Percentiles rank a stretch among this genome's conserved stretches.
Conservation (phyloP, 2,113 vertebrate species). For the Heterotis niloticus region DNA sequence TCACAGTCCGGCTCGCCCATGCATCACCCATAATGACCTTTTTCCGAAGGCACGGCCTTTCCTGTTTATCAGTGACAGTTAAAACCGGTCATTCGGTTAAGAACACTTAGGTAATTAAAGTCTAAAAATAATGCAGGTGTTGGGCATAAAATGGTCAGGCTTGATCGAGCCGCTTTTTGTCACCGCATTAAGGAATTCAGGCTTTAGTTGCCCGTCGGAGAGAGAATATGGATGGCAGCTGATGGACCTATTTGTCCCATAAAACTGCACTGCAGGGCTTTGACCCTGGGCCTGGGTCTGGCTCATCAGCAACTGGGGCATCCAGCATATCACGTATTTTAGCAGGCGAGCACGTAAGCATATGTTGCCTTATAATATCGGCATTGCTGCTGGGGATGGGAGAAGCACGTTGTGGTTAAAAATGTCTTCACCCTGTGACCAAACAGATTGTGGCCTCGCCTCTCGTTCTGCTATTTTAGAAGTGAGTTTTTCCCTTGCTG, state of each 20-base stretch:
- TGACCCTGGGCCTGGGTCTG: not conserved
- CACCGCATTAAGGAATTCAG: slow-evolving; percentile 9
- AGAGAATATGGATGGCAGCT: not conserved
- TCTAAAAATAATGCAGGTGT: slow-evolving; percentile 16
- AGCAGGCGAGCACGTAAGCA: not conserved
- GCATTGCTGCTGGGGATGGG: not conserved
- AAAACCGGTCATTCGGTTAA: slow-evolving; percentile 11
- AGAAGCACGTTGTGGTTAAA: not conserved
- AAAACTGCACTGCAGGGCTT: not conserved
- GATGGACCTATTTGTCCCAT: not conserved
- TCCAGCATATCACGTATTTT: not conserved
- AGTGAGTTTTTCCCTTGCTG: not conserved
- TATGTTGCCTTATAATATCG: not conserved
- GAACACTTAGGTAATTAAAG: slow-evolving; percentile 19
- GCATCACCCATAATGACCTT: not conserved
- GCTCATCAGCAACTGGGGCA: not conserved
- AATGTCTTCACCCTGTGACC: not conserved
- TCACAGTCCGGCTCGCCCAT: not conserved
- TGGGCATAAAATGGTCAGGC: slow-evolving; percentile 14
- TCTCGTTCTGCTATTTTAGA: not conserved
- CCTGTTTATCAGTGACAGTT: slow-evolving; percentile 13
- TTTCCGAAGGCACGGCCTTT: not conserved
- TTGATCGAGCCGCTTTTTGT: slow-evolving; percentile 15
- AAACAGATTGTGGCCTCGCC: not conserved
- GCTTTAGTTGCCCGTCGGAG: not conserved